Evolutionary conservation across 2,113 vertebrate species (phyloP).

Genomic region (Smithornis capensis): DNA sequence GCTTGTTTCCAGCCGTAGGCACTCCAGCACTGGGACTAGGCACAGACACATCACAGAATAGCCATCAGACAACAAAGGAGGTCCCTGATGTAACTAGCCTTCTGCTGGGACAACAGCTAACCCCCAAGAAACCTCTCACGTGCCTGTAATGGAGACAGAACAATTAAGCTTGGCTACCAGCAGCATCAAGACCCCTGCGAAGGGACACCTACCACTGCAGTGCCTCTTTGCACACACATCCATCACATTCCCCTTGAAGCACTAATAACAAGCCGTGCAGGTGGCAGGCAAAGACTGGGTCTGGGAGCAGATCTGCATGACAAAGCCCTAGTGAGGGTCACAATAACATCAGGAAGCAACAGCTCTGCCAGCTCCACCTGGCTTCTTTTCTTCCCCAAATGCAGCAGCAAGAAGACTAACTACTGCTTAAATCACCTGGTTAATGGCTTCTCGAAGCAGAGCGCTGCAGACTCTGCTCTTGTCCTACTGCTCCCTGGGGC

Average conservation of each 20-base stretch:
- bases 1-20: not conserved
- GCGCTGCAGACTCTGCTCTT: not conserved
- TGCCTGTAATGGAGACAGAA: not conserved
- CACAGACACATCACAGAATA: not conserved
- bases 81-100: not conserved
- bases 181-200: not conserved
- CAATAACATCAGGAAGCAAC: not conserved
- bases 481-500: not conserved
- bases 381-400: not conserved
- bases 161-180: not conserved
- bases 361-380: not conserved
- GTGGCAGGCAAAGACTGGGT: accelerated
- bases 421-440: not conserved
- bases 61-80: not conserved
- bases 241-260: not conserved
- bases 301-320: not conserved
- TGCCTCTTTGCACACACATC: not conserved
- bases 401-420: not conserved
- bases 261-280: accelerated
- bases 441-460: not conserved
- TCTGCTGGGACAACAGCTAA: not conserved
- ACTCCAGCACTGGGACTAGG: not conserved
- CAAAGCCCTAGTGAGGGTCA: not conserved
- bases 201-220: not conserved
- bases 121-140: not conserved